Base-by-base conservation (phyloP, 2,888 invertebrate genomes). In the Cecidostiba fungosa region DNA sequence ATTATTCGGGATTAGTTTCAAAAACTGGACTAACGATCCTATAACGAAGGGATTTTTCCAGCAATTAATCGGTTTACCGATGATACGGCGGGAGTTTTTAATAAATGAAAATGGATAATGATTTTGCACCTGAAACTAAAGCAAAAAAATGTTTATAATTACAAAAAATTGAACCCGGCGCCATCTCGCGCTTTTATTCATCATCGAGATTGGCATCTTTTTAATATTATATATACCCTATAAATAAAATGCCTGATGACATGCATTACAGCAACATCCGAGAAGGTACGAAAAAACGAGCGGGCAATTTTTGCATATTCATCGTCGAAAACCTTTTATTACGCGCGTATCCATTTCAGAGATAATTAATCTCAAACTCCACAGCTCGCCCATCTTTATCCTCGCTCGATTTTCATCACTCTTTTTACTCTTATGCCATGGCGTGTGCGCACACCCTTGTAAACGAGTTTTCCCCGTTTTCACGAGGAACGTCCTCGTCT, bases 391-490 rank as follows among this genome's bases (percentile, higher is more conserved):
- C 47, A 47, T 77, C 32, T 69, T 70, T 47, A 36, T 72, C 54
- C 16, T 32, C 29, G 19, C 32, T 50, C 19, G 47, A 79, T 54
- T 36, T 50, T 23, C n/a, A 79, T 70, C 70, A 29, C 12, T 43
- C 26, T 5, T 78, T 69, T 79, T 50, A 1, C 16, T 32, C 4
- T 50, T 10, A 4, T 23, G 16, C 16, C 47, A 6, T 47, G 16
- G 50, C 77, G 39, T 36, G 70, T 16, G 39, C 54, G 59, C 59
- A 32, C 62, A 62, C 36, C 26, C 73, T 43, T 73, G 43, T 73
- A 73, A 81, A 81, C 73, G 54, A 54, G 81, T 81, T 81, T 81
- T 59, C 59, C 50, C 36, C 29, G 59, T 26, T 43, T 59, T 62
- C 36, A 23, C 23, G 70, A 79, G 50, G 69, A 66, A n/a, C 54